Percentiles rank a stretch among this genome's conserved stretches.
These are phyloP conservation scores for Trididemnum clinides DNA, from an alignment of 23 tunicate species.

Conservation along the genomic window DNA sequence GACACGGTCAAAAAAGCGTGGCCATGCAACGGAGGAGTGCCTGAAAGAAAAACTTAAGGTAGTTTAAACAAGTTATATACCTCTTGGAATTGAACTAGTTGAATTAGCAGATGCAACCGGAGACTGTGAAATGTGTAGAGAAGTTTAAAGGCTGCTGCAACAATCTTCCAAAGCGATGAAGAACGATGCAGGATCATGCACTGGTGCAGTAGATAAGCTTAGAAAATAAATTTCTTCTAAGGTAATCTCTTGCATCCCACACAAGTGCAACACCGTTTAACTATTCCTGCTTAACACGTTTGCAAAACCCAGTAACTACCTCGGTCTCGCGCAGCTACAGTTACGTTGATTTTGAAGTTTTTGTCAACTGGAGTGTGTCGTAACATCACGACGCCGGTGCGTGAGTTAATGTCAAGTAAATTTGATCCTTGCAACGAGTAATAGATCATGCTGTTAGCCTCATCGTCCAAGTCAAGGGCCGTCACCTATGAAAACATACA, in stretches of 20 bases:
- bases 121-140: neutral
- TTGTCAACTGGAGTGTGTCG: conserved; percentile 4
- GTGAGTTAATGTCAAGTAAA: conserved; percentile 19
- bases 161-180: no score
- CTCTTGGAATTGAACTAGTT: no score
- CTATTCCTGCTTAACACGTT: no score
- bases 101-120: no score
- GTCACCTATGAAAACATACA: neutral
- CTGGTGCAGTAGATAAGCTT: no score
- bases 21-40: conserved; percentile 7
- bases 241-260: no score
- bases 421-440: conserved; percentile 25
- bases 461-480: conserved; percentile 44
- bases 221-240: no score
- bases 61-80: no score
- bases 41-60: conserved; percentile 8
- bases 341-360: neutral
- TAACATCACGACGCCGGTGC: conserved; percentile 34
- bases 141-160: no score
- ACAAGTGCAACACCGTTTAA: no score
- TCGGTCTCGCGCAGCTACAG: conserved; percentile 27
- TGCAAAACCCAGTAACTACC: no score
- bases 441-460: conserved; percentile 13
- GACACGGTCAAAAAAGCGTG: conserved; percentile 2
- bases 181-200: no score